phyloP scores from a whole-genome alignment of 2,888 invertebrate species.

The Rhopalosiphum nymphaeae region DNA sequence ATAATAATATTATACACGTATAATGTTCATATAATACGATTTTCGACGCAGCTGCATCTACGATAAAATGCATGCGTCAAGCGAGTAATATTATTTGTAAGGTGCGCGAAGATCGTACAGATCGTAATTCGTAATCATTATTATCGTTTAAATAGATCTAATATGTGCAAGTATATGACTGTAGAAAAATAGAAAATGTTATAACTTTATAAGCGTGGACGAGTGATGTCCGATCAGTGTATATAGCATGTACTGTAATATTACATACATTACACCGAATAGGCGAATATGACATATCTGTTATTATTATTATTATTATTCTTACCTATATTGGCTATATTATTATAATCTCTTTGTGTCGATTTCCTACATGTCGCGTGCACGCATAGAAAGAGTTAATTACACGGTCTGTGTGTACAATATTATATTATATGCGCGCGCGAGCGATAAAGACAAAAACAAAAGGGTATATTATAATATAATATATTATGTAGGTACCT shows the following conservation, averaged over 20 bases:
- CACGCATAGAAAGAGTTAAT: conserved; percentile 46
- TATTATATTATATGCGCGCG: not conserved
- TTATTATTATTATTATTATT: conserved; percentile 11
- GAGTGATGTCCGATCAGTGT: not conserved
- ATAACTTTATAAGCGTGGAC: not conserved
- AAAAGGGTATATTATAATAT: conserved; percentile 39
- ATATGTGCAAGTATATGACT: not conserved
- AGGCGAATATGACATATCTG: not conserved
- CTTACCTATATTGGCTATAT: not conserved
- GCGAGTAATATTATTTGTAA: not conserved
- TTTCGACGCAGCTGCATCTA: not conserved
- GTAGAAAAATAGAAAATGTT: not conserved
- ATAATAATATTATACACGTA: not conserved
- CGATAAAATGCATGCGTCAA: not conserved
- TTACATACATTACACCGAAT: too few species aligned
- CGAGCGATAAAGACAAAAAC: conserved; percentile 21
- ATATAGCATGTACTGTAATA: not conserved
- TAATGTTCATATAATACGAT: not conserved
- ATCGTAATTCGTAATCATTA: not conserved
- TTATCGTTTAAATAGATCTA: not conserved
- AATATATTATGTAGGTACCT: not conserved
- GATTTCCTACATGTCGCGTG: conserved; percentile 29
- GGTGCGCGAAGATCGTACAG: not conserved
- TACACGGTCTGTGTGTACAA: conserved; percentile 23
- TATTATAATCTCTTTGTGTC: conserved; percentile 6